Conservation (phyloP, 2,888 invertebrate species). For the Eilema sororculum region DNA sequence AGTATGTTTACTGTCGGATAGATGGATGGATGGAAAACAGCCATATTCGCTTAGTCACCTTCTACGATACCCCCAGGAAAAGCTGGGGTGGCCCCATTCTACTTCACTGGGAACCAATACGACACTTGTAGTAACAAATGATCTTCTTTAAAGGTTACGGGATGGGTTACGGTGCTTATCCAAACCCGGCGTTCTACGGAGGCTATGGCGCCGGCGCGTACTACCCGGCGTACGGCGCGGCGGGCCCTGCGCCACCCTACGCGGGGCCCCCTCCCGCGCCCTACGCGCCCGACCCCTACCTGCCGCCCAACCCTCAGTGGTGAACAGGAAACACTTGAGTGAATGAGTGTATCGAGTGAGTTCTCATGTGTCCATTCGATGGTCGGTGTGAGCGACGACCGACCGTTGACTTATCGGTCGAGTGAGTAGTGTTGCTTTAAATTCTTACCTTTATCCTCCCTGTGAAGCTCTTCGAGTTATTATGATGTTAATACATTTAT, state of each 20-base stretch:
- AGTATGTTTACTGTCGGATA: too few species aligned
- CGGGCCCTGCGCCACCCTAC: slow-evolving; percentile 61
- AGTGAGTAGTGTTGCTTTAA: slow-evolving; percentile 61
- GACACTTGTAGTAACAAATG: too few species aligned
- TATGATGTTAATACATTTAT: slow-evolving; percentile 34
- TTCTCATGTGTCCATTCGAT: slow-evolving; percentile 39
- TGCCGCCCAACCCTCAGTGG: slow-evolving; percentile 81
- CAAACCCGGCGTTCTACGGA: slow-evolving; percentile 85
- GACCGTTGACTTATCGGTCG: slow-evolving; percentile 37
- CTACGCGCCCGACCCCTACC: slow-evolving; percentile 68
- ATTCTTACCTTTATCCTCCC: slow-evolving; percentile 45
- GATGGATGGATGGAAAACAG: too few species aligned
- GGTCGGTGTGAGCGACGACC: slow-evolving; percentile 37
- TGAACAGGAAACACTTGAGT: slow-evolving; percentile 50
- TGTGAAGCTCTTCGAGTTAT: slow-evolving; percentile 36
- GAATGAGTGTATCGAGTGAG: slow-evolving; percentile 39
- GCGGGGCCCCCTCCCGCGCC: slow-evolving; percentile 56
- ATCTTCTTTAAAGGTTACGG: slow-evolving; percentile 68
- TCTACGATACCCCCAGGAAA: too few species aligned
- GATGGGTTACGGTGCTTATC: slow-evolving; percentile 78
- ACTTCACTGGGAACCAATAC: too few species aligned
- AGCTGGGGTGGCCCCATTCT: too few species aligned
- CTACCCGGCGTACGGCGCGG: slow-evolving; percentile 79
- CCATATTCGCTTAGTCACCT: too few species aligned
- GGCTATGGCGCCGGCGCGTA: slow-evolving; percentile 84